Evolutionary conservation across 2,888 invertebrate genomes (phyloP), one percentile per base, ranked within the genome.

Genomic region (Seira ritae): DNA sequence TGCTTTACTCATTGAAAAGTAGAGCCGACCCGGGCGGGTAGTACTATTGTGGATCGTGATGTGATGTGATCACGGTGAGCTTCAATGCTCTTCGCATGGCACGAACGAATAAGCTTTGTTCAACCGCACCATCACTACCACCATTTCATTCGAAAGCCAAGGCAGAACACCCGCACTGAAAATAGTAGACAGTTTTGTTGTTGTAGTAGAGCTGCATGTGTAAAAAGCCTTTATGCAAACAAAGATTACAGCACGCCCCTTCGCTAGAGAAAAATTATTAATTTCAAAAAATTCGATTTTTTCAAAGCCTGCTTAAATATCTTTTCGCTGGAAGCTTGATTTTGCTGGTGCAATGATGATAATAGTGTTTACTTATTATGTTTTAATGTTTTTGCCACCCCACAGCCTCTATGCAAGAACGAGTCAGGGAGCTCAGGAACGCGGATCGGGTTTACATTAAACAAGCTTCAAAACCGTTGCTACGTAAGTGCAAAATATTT

Each of bases 371-470:
- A 42, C 42, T 12, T 42, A 4, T 42, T 19, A 31, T 4, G 62
- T 62, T n/a, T 62, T 62, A 62, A 8, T 62, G n/a, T 19, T 42
- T 8, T 42, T 42, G 12, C 42, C 65, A n/a, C n/a, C 55, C 65
- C 50, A 55, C 78, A 86, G 86, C 80, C 31, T 83, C 84, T 31
- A 83, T 86, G 42, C 80, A 86, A 42, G 84, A 86, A 10, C 72
- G 84, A 70, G 71, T 86, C 1, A 74, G 70, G 62, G 86, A 84
- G 55, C 83, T 86, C 15, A 66, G 79, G 55, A 72, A 65, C 73
- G 80, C 86, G 24, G 84, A 86, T 6, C 71, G 86, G 69, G 80
- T 86, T 19, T 86, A 80, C 69, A 71, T 86, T 23, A 86, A 86
- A 66, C 84, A 82, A 69, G 82, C 79, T 37, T 71, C 83, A 0